These are phyloP conservation scores for Myrmecobius fasciatus DNA, from an alignment of 2,113 vertebrate genomes.

Conservation along the genomic window DNA sequence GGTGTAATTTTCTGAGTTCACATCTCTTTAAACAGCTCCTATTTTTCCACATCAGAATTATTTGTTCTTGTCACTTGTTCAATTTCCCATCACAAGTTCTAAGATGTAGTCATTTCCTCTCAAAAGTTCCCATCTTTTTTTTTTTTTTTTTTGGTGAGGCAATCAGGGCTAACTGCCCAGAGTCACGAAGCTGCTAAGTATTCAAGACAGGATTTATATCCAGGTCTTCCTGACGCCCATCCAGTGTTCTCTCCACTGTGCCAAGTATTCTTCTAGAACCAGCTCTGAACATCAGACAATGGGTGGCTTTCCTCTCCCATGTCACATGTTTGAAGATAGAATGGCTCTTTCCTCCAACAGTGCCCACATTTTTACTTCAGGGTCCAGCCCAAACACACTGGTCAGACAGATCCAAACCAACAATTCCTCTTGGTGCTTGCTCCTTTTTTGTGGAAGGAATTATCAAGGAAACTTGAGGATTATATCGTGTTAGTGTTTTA, in stretches of 20 bases:
- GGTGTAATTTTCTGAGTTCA: not conserved
- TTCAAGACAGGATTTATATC: not conserved
- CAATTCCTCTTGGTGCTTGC: not conserved
- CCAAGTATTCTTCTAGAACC: not conserved
- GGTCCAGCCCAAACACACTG: not conserved
- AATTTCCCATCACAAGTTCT: not conserved
- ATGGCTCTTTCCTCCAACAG: not conserved
- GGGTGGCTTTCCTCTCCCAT: not conserved
- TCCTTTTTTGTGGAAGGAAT: not conserved
- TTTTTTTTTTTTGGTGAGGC: not conserved
- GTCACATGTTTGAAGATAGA: not conserved
- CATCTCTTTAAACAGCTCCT: not conserved
- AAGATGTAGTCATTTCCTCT: not conserved
- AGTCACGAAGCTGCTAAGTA: not conserved
- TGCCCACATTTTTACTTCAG: not conserved
- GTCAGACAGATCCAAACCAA: not conserved
- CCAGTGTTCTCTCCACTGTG: not conserved
- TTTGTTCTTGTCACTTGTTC: not conserved
- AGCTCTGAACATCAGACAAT: not conserved
- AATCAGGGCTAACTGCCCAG: not conserved
- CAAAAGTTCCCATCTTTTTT: not conserved
- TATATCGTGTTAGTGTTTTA: not conserved
- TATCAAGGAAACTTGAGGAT: not conserved
- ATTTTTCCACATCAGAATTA: not conserved
- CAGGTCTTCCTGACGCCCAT: not conserved